Percentiles rank a stretch among this genome's conserved stretches.
phyloP scores from a whole-genome alignment of 2,888 invertebrate genomes.

The Myopa testacea region DNA sequence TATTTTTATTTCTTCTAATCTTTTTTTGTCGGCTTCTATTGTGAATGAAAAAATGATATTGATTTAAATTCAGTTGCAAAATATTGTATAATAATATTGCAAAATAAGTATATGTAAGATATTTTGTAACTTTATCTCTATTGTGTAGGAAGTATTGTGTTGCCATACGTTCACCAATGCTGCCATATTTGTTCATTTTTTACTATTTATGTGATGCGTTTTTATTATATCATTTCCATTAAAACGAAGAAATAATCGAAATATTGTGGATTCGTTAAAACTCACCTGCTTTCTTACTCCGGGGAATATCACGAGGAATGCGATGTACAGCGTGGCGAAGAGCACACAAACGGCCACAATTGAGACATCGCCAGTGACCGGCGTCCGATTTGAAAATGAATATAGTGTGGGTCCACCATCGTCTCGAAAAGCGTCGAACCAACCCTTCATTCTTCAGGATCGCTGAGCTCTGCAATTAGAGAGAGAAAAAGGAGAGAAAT shows the following conservation, averaged over 20 bases:
- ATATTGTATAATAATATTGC: background rate
- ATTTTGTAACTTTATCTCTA: background rate
- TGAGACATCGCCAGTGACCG: conserved; percentile 93
- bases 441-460: conserved; percentile 83
- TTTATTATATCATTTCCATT: too few species aligned
- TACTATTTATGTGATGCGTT: too few species aligned
- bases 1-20: too few species aligned
- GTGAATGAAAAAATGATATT: background rate
- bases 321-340: conserved; percentile 91
- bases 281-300: conserved; percentile 93
- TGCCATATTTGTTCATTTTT: too few species aligned
- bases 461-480: conserved; percentile 47
- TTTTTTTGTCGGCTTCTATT: background rate
- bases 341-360: conserved; percentile 87
- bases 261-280: too few species aligned
- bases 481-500: background rate
- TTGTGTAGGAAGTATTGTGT: too few species aligned
- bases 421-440: conserved; percentile 97
- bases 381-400: conserved; percentile 93
- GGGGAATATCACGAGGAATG: conserved; percentile 95
- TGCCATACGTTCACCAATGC: too few species aligned
- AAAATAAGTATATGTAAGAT: background rate
- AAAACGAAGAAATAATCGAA: too few species aligned
- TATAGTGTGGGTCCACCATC: conserved; percentile 97
- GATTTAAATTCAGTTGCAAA: background rate